Percentiles rank a stretch among this genome's conserved stretches.
These are phyloP conservation scores for Manis crassicaudata DNA, from an alignment of 2,797 vertebrate genomes.

Conservation along the genomic window DNA sequence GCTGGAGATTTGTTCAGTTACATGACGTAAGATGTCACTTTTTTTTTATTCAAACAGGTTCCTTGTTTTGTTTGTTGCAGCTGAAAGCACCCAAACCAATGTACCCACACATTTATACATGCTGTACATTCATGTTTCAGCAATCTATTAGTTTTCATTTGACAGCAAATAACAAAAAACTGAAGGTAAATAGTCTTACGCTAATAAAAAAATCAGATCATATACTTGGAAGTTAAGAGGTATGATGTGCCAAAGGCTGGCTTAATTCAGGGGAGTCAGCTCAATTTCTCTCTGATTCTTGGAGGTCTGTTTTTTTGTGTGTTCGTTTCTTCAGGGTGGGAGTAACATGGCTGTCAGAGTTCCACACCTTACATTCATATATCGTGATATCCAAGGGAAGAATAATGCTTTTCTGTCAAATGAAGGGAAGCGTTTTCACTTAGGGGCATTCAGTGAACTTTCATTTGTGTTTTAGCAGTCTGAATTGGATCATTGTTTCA, in stretches of 20 bases:
- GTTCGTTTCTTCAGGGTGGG: neutral
- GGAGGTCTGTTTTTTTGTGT: neutral
- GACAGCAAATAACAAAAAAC: neutral
- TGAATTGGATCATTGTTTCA: neutral
- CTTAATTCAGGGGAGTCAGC: neutral
- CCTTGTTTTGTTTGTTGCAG: neutral
- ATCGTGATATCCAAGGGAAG: neutral
- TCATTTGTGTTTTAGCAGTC: neutral
- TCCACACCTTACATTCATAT: neutral
- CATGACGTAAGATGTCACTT: neutral
- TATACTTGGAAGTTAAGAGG: neutral
- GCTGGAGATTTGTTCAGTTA: neutral
- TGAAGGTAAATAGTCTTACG: neutral
- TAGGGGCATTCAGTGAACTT: neutral
- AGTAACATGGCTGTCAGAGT: neutral
- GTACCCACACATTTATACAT: neutral
- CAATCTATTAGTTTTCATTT: neutral
- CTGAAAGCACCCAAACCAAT: neutral
- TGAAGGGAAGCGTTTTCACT: neutral
- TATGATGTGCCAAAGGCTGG: neutral
- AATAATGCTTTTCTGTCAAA: neutral
- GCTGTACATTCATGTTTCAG: neutral
- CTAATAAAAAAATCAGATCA: neutral
- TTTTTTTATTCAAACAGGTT: neutral
- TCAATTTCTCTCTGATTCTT: neutral